Conservation (phyloP, 2,888 invertebrate species). For the Leptopilina drosophilae region DNA sequence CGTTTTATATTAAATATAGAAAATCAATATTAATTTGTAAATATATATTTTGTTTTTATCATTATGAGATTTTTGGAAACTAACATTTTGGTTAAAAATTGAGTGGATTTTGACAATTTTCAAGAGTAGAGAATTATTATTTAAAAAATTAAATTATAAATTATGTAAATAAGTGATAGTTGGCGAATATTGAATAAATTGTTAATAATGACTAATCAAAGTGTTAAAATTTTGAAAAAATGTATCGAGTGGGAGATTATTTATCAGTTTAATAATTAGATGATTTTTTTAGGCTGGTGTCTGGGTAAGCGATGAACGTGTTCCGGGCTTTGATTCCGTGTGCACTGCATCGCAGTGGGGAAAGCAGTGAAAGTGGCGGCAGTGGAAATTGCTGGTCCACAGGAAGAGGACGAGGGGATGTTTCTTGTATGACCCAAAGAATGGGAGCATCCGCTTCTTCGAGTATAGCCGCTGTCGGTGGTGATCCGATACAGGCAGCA, state of each 20-base stretch:
- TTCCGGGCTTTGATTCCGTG: slow-evolving; percentile 80
- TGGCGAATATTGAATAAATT: too few species aligned
- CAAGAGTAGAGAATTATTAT: too few species aligned
- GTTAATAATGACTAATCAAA: too few species aligned
- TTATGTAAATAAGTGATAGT: too few species aligned
- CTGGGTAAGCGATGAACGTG: slow-evolving; percentile 81
- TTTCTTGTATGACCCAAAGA: slow-evolving; percentile 75
- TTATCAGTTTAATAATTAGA: neutral
- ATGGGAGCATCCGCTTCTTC: slow-evolving; percentile 77
- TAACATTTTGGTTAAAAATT: too few species aligned
- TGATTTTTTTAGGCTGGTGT: slow-evolving; percentile 77
- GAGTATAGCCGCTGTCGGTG: slow-evolving; percentile 74
- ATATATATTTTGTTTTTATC: neutral
- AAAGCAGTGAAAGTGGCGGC: slow-evolving; percentile 64
- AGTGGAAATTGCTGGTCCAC: slow-evolving; percentile 72
- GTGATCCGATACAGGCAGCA: slow-evolving; percentile 75
- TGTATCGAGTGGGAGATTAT: too few species aligned
- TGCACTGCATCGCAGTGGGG: slow-evolving; percentile 79
- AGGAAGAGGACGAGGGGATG: slow-evolving; percentile 71
- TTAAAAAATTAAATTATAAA: too few species aligned
- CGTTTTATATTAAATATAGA: too few species aligned
- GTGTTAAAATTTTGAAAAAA: too few species aligned
- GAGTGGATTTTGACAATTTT: too few species aligned
- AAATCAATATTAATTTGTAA: too few species aligned
- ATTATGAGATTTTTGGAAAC: too few species aligned